Conservation (phyloP, 2,888 invertebrate genomes). For the Dryobota labecula region DNA sequence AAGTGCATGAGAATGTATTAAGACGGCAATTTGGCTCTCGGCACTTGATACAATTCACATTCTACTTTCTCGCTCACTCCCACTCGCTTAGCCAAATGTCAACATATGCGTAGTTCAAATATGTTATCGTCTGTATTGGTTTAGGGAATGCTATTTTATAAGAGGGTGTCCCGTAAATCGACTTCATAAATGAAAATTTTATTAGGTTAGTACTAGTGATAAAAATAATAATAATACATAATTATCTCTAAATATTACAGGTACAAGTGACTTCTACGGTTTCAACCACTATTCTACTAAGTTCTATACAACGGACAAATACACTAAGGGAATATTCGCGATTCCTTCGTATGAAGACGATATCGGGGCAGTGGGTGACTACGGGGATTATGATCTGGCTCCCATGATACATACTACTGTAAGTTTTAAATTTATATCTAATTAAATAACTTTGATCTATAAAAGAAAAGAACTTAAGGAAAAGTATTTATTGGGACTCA, state of each 20-base stretch:
- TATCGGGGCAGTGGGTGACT: conserved; percentile 72
- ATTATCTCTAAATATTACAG: conserved; percentile 61
- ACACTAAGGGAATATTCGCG: conserved; percentile 67
- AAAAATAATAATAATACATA: too few species aligned
- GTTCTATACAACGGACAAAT: conserved; percentile 72
- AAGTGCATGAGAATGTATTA: background rate
- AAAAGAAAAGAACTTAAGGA: too few species aligned
- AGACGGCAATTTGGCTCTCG: background rate
- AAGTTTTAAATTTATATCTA: conserved; percentile 18
- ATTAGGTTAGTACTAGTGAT: background rate
- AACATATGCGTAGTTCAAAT: background rate
- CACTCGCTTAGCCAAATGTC: background rate
- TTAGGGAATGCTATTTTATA: background rate
- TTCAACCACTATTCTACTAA: conserved; percentile 81
- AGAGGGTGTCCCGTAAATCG: fast-evolving
- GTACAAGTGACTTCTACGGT: conserved; percentile 83
- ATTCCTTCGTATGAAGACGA: conserved; percentile 82
- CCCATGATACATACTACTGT: conserved; percentile 76
- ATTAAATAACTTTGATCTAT: background rate
- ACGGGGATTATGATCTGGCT: conserved; percentile 72
- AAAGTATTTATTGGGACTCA: too few species aligned
- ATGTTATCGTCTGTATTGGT: background rate
- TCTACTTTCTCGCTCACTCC: background rate
- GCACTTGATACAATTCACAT: background rate
- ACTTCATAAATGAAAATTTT: background rate